Percentiles rank a stretch among this genome's conserved stretches.
Evolutionary conservation across 1,140 invertebrate species (phyloP).

Genomic region (Melipona quadrifasciata): DNA sequence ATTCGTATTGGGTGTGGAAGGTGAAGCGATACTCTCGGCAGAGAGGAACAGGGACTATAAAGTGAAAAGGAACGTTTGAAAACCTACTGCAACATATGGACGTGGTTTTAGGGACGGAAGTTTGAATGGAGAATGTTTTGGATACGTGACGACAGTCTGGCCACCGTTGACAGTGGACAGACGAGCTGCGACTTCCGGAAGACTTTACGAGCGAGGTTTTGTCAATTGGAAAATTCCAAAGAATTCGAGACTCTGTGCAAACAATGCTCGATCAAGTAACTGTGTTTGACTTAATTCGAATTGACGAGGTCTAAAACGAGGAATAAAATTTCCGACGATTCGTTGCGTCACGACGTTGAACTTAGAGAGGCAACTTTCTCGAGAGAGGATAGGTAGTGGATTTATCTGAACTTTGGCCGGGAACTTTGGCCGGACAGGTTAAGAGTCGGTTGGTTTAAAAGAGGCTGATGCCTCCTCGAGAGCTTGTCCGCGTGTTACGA

Average conservation of each 20-base stretch:
- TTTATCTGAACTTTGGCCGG: constrained; percentile 5
- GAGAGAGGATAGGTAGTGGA: neutral
- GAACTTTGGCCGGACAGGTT: neutral
- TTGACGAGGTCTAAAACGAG: too few relatives aligned
- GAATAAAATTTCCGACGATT: too few relatives aligned
- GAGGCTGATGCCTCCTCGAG: neutral
- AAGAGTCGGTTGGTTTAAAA: neutral
- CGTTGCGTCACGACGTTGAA: neutral
- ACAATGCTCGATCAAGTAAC: too few relatives aligned
- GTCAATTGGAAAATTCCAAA: too few relatives aligned
- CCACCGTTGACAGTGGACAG: neutral
- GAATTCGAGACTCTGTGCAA: too few relatives aligned
- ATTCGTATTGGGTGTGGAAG: constrained; percentile 1
- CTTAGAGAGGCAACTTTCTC: neutral
- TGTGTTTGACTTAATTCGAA: too few relatives aligned
- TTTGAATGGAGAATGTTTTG: neutral
- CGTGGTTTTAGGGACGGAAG: too few relatives aligned
- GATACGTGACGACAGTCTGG: constrained; percentile 4
- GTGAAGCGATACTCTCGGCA: neutral
- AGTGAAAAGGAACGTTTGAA: too few relatives aligned
- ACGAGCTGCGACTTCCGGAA: neutral
- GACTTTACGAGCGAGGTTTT: neutral
- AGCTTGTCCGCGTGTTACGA: constrained; percentile 18
- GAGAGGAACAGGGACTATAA: neutral
- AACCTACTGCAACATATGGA: neutral